Base-by-base conservation (phyloP, 53 echinoderm and acorn worm species). In the Actinopyga echinites region DNA sequence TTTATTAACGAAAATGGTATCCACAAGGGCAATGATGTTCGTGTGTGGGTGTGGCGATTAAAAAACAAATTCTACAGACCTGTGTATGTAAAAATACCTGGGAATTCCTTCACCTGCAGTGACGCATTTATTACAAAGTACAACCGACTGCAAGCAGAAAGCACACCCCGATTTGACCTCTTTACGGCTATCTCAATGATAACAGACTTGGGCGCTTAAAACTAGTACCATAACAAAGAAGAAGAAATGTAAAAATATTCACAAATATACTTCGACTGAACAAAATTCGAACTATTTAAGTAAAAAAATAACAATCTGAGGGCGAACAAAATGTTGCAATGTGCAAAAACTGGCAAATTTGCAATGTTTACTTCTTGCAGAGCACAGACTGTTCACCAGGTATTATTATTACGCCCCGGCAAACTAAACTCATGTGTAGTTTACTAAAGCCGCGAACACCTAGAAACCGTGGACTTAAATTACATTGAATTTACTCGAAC, bases 381-480 rank as follows among this genome's bases (percentile, higher is more conserved):
- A 25, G 38, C 17, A 13, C 24, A 10, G 69, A 69, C 69, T 38
- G 40, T 69, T 69, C 69, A 69, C 69, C 44, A 69, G 38, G 26
- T 43, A 43, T 69, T 69, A 69, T 69, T 69, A 42, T 42, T 69
- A 69, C 69, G 69, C 69, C 71, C 71, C 71, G 71, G 71, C 71
- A 71, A 71, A 30, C 65, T 65, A 26, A 71, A 71, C 71, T 71
- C 71, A 71, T 71, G 71, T 71, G 71, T 71, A 71, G 66, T 36
- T 66, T 66, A 71, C 45, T 42, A 71, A 71, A 71, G 42, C 71
- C 71, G 71, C 71, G 71, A 71, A 71, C 44, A 40, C 71, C 23
- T 44, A 44, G 24, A 43, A 40, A 40, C 71, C 71, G 44, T 43
- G 21, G 38, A 25, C 22, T 4, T 43, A 71, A 40, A 21, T 40